Base-by-base conservation (phyloP, 2,888 invertebrate genomes). In the Adelognathus sp. region DNA sequence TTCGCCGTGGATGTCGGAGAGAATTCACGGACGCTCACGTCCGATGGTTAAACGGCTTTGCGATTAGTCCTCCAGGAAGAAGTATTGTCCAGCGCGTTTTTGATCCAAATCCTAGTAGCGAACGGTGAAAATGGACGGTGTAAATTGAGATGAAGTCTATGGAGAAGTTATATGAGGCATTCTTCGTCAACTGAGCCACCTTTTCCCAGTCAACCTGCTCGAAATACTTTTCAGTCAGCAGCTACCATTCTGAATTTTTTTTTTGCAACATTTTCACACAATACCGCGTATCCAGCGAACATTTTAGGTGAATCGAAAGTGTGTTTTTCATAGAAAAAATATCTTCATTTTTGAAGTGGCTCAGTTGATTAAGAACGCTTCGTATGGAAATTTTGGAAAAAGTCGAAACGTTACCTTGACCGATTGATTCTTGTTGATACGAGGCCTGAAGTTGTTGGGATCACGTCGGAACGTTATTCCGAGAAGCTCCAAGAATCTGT, bases 381-480 rank as follows among this genome's bases (percentile, higher is more conserved):
- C 16, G 39, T 46, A 18, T 27, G 1, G 56, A 1, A 52, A 50
- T 6, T 66, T 31, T 39, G 29, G 9, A 63, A 54, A 39, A 63
- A 29, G 36, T 56, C 14, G 11, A 6, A 50, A 14, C 31, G 54
- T 78, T 90, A 96, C 96, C 94, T 99, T 99, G 16, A 99, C 98
- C 46, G 99, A 99, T 87, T 97, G 94, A 88, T 95, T 94, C 92
- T 99, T 99, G 92, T 99, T 99, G 91, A 99, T 99, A 87, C 99
- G 95, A 21, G 99, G 99, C 88, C 99, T 93, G 92, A 97, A 99
- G 92, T 99, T 99, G 92, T 99, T 99, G 0, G 99, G 99, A 93
- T 99, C 99, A 89, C 99, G 94, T 86, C 99, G 94, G 94, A 99
- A 99, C 9, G 99, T 99, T 86, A 99, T 99, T 75, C 98, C 98